Percentiles rank a stretch among this genome's conserved stretches.
These are phyloP conservation scores for Gisinianus flammeolus DNA, from an alignment of 2,888 invertebrate species.

Conservation along the genomic window DNA sequence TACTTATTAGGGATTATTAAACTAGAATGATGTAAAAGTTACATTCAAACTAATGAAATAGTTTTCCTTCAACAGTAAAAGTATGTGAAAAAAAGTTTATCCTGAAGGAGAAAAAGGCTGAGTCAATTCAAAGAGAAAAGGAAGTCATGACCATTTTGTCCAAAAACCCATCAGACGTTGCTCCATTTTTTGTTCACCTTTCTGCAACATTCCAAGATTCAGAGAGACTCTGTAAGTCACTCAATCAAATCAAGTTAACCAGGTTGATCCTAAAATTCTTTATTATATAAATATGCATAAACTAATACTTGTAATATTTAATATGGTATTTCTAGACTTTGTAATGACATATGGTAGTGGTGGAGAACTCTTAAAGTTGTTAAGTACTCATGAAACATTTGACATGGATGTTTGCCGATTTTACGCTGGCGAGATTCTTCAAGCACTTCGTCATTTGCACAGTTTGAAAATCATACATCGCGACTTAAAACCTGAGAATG, in stretches of 20 bases:
- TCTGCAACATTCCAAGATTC: slow-evolving; percentile 96
- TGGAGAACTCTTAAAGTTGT: slow-evolving; percentile 90
- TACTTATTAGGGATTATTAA: background rate
- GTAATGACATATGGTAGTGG: slow-evolving; percentile 93
- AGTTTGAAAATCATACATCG: slow-evolving; percentile 88
- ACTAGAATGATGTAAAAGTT: background rate
- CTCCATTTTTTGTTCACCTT: slow-evolving; percentile 88
- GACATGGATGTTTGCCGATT: slow-evolving; percentile 87
- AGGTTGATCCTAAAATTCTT: background rate
- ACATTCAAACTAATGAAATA: too few species aligned
- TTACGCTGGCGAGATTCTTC: slow-evolving; percentile 91
- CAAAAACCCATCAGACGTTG: slow-evolving; percentile 66
- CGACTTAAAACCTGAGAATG: slow-evolving; percentile 73
- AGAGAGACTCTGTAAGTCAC: slow-evolving; percentile 79
- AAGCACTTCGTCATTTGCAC: slow-evolving; percentile 91
- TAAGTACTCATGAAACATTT: slow-evolving; percentile 88
- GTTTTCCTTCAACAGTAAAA: slow-evolving; percentile 75
- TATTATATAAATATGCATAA: background rate
- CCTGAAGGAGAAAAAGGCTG: slow-evolving; percentile 88
- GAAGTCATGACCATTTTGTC: slow-evolving; percentile 88
- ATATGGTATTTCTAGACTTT: slow-evolving; percentile 72
- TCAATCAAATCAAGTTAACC: too few species aligned
- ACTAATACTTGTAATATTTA: background rate
- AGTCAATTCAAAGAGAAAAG: slow-evolving; percentile 92
- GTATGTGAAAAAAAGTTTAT: slow-evolving; percentile 96